Conservation (phyloP, 2,797 vertebrate species). For the Peromyscus aztecus region DNA sequence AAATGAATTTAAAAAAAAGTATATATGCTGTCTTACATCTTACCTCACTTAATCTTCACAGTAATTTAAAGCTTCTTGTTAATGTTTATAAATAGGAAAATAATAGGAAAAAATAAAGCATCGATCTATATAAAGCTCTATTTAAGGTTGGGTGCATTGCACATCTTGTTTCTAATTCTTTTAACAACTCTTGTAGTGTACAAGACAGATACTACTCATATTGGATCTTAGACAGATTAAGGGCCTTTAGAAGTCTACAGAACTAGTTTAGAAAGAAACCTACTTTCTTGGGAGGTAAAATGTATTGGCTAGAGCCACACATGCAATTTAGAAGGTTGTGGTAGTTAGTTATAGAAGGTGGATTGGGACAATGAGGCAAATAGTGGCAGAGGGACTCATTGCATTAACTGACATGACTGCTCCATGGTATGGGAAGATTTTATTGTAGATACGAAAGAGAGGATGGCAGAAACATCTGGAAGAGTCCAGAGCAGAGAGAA, state of each 20-base stretch:
- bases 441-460: not conserved
- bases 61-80: not conserved
- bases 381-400: not conserved
- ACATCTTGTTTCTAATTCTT: not conserved
- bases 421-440: not conserved
- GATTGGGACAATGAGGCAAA: not conserved
- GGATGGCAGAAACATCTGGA: not conserved
- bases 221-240: not conserved
- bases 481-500: not conserved
- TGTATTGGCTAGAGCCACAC: not conserved
- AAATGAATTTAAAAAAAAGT: too few relatives aligned
- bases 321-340: not conserved
- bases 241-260: not conserved
- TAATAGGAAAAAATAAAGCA: slow-evolving; percentile 30
- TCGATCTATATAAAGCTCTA: not conserved
- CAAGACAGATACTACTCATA: not conserved
- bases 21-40: too few relatives aligned
- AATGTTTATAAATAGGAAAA: slow-evolving; percentile 39
- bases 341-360: not conserved
- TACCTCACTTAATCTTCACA: slow-evolving; percentile 28
- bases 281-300: not conserved
- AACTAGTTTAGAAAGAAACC: not conserved
- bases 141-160: not conserved
- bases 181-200: not conserved
- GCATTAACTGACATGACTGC: not conserved